Evolutionary conservation across 2,113 vertebrate species (phyloP), one percentile per base, ranked within the genome.

Genomic region (Muntiacus reevesi): DNA sequence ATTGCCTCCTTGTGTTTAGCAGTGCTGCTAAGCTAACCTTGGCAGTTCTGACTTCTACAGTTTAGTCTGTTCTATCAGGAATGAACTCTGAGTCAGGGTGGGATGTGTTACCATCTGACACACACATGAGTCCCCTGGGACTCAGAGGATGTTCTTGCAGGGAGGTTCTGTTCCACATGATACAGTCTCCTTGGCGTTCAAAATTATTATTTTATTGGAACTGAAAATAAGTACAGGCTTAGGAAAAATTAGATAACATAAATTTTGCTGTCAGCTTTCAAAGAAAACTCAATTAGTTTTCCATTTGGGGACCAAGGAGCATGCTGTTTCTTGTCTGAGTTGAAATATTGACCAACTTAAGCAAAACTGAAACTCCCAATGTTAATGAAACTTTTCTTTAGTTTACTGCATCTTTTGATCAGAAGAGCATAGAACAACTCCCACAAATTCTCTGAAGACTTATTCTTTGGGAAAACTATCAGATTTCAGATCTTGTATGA

Each of bases 41-140:
- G 92, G 60, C 93, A 96, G 64, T 96, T 89, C 87, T 3, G 43
- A 98, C 71, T 85, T 97, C 97, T 78, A 95, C 2, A 43, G 86
- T 93, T 83, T 71, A 95, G 57, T 98, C 91, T 94, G 78, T 76
- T 98, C 97, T 95, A 78, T 96, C 86, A 98, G 88, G 12, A 33
- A 89, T 74, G 55, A 96, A 78, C n/a, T 82, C 87, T 33, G 7
- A 95, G 1, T 90, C 97, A 98, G 85, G 83, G 89, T 95, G 91
- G 94, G 78, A 94, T 74, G 36, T 54, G 71, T 95, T 97, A 97
- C 96, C 93, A 98, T 98, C 96, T 98, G 93, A 98, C 96, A 96
- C 1, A 96, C 84, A 98, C 98, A 97, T 91, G 97, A 97, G 98
- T 98, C 97, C 87, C 98, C 94, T 95, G 89, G 95, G 79, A 95